Conservation (phyloP, 2,113 vertebrate species). For the Actenoides lindsayi region DNA sequence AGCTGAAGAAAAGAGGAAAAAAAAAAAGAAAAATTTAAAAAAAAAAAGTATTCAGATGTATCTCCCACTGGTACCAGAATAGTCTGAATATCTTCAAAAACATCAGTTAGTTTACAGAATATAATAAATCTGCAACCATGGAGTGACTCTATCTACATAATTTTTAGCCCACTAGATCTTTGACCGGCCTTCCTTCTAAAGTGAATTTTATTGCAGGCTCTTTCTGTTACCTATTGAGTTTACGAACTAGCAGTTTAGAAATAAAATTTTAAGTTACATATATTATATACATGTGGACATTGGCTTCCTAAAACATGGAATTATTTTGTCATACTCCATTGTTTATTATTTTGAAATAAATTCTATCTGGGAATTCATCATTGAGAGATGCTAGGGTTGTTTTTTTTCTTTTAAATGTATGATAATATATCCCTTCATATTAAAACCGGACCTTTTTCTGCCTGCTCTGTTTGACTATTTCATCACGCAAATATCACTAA, state of each 20-base stretch:
- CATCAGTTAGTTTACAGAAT: neutral
- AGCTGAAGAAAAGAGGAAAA: no score
- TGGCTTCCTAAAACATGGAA: neutral
- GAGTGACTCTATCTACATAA: neutral
- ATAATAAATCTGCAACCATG: neutral
- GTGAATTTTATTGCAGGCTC: neutral
- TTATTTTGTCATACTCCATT: neutral
- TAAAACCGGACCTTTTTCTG: neutral
- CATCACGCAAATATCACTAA: neutral
- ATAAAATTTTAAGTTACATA: neutral
- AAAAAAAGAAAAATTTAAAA: no score
- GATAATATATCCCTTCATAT: neutral
- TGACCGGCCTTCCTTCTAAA: neutral
- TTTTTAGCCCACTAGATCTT: neutral
- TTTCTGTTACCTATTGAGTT: neutral
- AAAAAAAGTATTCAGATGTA: neutral
- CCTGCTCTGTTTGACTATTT: neutral
- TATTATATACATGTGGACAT: neutral
- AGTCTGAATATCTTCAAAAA: neutral
- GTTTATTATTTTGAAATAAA: neutral
- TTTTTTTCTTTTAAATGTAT: neutral
- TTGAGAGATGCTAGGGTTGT: neutral
- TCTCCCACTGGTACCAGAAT: neutral
- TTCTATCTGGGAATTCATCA: neutral
- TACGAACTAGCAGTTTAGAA: neutral